phyloP scores from a whole-genome alignment of 2,888 invertebrate species.

The Poecilobothrus nobilitatus region DNA sequence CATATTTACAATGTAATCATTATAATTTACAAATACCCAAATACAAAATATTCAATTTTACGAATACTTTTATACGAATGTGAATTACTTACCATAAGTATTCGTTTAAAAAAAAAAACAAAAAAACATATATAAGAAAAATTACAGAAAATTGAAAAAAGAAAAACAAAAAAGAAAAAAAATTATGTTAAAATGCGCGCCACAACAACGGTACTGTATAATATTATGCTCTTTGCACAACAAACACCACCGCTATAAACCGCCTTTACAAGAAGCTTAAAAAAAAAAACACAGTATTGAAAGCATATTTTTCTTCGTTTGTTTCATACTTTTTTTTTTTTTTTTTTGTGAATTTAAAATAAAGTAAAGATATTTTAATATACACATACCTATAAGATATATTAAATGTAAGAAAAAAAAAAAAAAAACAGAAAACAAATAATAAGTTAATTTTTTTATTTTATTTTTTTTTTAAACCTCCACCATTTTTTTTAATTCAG shows the following conservation, averaged over 20 bases:
- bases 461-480: conserved; percentile 20
- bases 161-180: not conserved
- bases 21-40: not conserved
- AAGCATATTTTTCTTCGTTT: too few relatives aligned
- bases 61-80: not conserved
- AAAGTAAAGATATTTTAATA: too few relatives aligned
- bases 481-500: conserved; percentile 26
- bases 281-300: not conserved
- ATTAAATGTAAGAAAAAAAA: not conserved
- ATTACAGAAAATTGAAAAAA: not conserved
- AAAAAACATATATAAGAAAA: not conserved
- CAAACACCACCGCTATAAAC: not conserved
- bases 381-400: too few relatives aligned
- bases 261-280: not conserved
- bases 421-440: not conserved
- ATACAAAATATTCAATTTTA: too few relatives aligned
- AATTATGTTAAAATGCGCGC: not conserved
- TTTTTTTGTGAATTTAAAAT: too few relatives aligned
- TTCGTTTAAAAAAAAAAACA: not conserved
- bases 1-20: not conserved
- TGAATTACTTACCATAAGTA: not conserved
- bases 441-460: too few relatives aligned
- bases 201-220: conserved; percentile 1
- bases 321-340: too few relatives aligned
- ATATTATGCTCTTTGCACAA: not conserved